Evolutionary conservation across 2,888 invertebrate species (phyloP).

Genomic region (Antitype chi): DNA sequence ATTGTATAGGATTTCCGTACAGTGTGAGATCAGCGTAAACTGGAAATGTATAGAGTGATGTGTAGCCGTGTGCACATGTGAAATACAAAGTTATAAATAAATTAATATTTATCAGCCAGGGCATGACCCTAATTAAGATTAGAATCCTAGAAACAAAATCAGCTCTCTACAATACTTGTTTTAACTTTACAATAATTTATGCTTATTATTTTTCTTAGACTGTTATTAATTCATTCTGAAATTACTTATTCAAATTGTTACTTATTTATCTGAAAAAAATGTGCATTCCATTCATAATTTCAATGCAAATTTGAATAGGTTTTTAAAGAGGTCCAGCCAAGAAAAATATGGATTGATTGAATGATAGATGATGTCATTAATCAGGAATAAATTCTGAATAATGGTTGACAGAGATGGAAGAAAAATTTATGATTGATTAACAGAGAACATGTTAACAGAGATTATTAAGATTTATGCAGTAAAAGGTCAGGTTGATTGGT

Average conservation of each 20-base stretch:
- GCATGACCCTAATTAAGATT: slow-evolving; percentile 34
- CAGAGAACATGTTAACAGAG: neutral
- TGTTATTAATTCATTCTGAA: neutral
- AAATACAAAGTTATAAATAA: slow-evolving; percentile 1
- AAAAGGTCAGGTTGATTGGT: neutral
- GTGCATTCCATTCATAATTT: neutral
- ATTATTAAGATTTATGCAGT: neutral
- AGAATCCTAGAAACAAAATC: slow-evolving; percentile 25
- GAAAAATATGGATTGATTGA: neutral
- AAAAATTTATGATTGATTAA: neutral
- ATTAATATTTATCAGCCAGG: slow-evolving; percentile 19
- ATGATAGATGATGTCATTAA: too few relatives aligned
- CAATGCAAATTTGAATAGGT: neutral
- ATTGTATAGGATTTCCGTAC: too few relatives aligned
- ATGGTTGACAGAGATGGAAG: neutral
- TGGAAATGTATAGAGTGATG: too few relatives aligned
- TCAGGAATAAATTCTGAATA: neutral
- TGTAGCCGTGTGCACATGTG: too few relatives aligned
- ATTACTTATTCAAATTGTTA: neutral
- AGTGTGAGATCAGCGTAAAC: too few relatives aligned
- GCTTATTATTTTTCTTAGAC: neutral
- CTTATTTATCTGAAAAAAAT: neutral
- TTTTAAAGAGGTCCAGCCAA: neutral
- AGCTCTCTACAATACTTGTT: slow-evolving; percentile 1
- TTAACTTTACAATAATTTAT: neutral